These are phyloP conservation scores for Xiphophorus hellerii DNA, from an alignment of 2,113 vertebrate genomes.

Conservation along the genomic window DNA sequence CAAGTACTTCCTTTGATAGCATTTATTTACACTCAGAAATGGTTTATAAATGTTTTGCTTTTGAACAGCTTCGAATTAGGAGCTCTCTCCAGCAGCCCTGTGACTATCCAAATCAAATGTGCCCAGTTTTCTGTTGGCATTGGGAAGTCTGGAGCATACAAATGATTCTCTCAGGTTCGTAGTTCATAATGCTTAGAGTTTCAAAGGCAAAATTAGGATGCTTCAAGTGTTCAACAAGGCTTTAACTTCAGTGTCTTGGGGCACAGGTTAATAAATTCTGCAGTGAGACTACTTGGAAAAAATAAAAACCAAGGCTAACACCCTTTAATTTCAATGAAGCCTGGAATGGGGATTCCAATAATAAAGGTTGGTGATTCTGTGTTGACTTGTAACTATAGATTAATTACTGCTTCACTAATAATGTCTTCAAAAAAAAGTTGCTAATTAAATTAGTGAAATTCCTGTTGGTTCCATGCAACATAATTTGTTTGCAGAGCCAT, in stretches of 20 bases:
- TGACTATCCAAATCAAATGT: slow-evolving; percentile 55
- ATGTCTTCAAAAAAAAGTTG: background rate
- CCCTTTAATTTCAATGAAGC: background rate
- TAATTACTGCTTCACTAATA: background rate
- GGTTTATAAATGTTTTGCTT: slow-evolving; percentile 49
- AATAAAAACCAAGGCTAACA: slow-evolving; percentile 32
- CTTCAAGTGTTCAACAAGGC: slow-evolving; percentile 34
- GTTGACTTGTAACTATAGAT: background rate
- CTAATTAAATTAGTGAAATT: background rate
- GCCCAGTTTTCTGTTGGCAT: slow-evolving; percentile 40
- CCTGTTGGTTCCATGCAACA: too few relatives aligned
- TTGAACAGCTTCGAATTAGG: slow-evolving; percentile 38
- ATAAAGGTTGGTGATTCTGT: background rate
- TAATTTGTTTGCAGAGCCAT: too few relatives aligned
- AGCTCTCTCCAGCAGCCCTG: slow-evolving; percentile 22
- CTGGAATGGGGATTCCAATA: background rate
- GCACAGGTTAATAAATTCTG: slow-evolving; percentile 38
- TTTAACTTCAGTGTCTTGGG: slow-evolving; percentile 27
- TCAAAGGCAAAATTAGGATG: slow-evolving; percentile 24
- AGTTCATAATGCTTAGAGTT: slow-evolving; percentile 44
- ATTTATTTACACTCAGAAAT: slow-evolving; percentile 43
- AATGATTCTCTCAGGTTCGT: slow-evolving; percentile 43
- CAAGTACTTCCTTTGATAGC: slow-evolving; percentile 47
- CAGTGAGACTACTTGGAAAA: slow-evolving; percentile 28
- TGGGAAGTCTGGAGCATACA: slow-evolving; percentile 39